A percentile compares a stretch with the other conserved stretches of the same genome.
Evolutionary conservation across 2,888 invertebrate species (phyloP).

Genomic region (Cordilura impudica): DNA sequence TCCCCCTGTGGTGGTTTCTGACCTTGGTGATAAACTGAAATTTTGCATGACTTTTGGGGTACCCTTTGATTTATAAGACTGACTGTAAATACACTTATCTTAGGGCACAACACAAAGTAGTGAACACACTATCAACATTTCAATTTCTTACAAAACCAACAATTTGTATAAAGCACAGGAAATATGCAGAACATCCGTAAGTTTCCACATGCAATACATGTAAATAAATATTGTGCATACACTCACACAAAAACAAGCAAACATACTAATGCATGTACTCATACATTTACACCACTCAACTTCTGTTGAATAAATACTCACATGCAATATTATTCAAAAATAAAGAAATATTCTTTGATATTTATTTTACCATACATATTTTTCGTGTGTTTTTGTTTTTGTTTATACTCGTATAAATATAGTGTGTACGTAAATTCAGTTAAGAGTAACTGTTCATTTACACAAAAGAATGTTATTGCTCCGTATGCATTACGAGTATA

Average conservation of each 20-base stretch:
- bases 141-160: not conserved
- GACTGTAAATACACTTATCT: no score
- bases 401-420: not conserved
- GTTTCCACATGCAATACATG: slow-evolving; percentile 38
- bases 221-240: slow-evolving; percentile 43
- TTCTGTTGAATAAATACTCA: slow-evolving; percentile 35
- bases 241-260: not conserved
- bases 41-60: no score
- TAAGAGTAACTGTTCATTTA: slow-evolving; percentile 8
- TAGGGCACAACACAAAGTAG: not conserved
- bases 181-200: slow-evolving; percentile 16
- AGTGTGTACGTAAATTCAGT: not conserved
- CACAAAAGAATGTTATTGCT: slow-evolving; percentile 24
- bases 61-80: no score
- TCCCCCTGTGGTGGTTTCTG: no score
- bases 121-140: no score
- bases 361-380: slow-evolving; percentile 12
- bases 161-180: not conserved
- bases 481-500: no score
- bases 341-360: not conserved
- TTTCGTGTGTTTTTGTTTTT: not conserved
- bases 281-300: not conserved
- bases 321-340: not conserved
- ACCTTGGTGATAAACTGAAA: no score
- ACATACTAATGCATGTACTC: not conserved